Base-by-base conservation (phyloP, 92 coral and sea anemone species). In the Porites evermanni region DNA sequence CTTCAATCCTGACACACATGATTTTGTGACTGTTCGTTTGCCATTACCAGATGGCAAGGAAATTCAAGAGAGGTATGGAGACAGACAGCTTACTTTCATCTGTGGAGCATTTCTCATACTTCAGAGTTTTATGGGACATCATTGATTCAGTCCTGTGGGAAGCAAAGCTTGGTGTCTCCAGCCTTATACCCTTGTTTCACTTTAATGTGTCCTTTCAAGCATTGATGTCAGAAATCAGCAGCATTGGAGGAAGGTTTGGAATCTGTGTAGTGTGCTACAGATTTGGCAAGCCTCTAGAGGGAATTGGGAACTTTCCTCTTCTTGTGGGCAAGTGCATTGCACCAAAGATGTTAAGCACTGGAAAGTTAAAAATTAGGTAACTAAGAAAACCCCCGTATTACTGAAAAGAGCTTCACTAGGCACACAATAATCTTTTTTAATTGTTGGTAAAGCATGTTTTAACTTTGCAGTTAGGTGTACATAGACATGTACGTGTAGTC, bases 111-210 rank as follows among this genome's bases (percentile, higher is more conserved):
- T 97, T 97, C 72, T 92, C 98, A 1, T 93, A 89, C 83, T 95
- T 97, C 74, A 73, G 92, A 85, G 95, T 88, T 54, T 80, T 97
- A 44, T 97, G 99, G 99, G 89, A 95, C 72, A 79, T 95, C 6
- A 74, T 97, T 44, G 99, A 97, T 82, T 90, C 98, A 12, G 75
- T 91, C 13, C 79, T 97, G 56, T 88, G 91, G 84, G 98, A 95
- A 79, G 97, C 99, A 17, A 97, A 97, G 91, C 74, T 97, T 12
- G 95, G 99, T 67, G 98, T 96, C 7, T 95, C 99, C 8, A 88
- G 88, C 56, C 92, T 92, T 65, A 80, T 91, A 52, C 99, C 99
- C 0, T 58, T 70, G 18, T 97, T 97, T 89, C 95, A 93, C 85
- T 97, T 97, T 67, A 93, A 92, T 75, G 89, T 97, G 44, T 90